These are phyloP conservation scores for Chaetoderma sp. DNA, from an alignment of 2,888 invertebrate species.

Conservation along the genomic window DNA sequence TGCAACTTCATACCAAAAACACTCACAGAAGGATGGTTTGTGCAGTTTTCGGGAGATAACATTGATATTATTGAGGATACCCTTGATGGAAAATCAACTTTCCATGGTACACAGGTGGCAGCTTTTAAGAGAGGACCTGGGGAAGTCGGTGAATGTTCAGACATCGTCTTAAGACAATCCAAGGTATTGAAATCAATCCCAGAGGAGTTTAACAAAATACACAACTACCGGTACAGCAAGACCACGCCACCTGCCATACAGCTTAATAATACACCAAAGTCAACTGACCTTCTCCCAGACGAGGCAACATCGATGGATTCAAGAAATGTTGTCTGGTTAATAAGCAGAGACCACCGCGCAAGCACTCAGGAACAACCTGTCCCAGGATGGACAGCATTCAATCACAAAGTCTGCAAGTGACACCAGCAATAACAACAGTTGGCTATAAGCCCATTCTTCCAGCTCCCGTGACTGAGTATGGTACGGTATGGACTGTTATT, in stretches of 20 bases:
- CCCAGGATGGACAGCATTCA: no score
- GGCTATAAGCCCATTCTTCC: no score
- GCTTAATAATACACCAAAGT: not conserved
- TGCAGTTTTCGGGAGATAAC: not conserved
- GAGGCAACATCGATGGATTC: not conserved
- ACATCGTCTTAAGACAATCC: not conserved
- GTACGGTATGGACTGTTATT: no score
- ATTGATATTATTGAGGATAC: no score
- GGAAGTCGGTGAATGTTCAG: not conserved
- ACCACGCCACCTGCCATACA: not conserved
- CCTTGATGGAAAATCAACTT: no score
- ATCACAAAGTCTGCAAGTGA: no score
- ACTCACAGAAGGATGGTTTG: not conserved
- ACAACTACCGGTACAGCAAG: not conserved
- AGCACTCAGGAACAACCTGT: no score
- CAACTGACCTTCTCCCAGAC: not conserved
- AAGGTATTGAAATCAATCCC: not conserved
- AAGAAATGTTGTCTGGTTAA: not conserved
- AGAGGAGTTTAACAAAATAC: not conserved
- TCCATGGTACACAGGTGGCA: not conserved
- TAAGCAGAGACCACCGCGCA: not conserved
- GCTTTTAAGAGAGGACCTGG: not conserved
- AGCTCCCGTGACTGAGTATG: no score
- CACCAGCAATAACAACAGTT: no score
- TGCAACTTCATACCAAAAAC: not conserved